These are phyloP conservation scores for Pecten maximus DNA, from an alignment of 2,888 invertebrate genomes.

Conservation along the genomic window DNA sequence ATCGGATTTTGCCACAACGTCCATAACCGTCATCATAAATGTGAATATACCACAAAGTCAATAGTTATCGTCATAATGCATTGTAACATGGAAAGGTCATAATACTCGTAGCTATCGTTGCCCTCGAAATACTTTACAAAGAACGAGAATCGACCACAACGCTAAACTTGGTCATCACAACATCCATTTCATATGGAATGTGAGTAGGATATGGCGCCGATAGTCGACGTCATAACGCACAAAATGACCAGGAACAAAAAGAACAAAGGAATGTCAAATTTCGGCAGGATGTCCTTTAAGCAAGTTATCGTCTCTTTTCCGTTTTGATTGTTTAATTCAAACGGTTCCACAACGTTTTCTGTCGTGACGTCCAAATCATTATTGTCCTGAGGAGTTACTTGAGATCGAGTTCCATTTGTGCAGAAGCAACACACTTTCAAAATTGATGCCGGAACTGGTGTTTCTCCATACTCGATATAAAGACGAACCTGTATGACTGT, in stretches of 20 bases:
- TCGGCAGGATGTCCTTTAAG: not conserved
- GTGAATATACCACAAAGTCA: too few relatives aligned
- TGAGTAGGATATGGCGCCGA: not conserved
- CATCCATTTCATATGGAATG: not conserved
- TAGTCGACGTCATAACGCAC: not conserved
- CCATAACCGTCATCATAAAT: too few relatives aligned
- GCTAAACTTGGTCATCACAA: not conserved
- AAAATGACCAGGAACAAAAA: not conserved
- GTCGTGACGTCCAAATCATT: not conserved
- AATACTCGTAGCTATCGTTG: too few relatives aligned
- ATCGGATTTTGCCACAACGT: too few relatives aligned
- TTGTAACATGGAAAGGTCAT: too few relatives aligned
- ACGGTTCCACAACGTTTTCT: not conserved
- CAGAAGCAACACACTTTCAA: not conserved
- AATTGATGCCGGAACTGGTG: not conserved
- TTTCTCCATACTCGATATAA: not conserved
- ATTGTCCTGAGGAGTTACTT: not conserved
- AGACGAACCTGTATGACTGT: not conserved
- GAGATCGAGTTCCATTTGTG: not conserved
- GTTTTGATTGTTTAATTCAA: not conserved
- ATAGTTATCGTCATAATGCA: too few relatives aligned
- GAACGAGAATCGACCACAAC: too few relatives aligned
- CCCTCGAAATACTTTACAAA: too few relatives aligned
- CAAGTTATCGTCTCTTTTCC: not conserved
- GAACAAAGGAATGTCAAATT: not conserved